Evolutionary conservation across 2,888 invertebrate species (phyloP), one percentile per base, ranked within the genome.

Genomic region (Ichneumoninae sp.): DNA sequence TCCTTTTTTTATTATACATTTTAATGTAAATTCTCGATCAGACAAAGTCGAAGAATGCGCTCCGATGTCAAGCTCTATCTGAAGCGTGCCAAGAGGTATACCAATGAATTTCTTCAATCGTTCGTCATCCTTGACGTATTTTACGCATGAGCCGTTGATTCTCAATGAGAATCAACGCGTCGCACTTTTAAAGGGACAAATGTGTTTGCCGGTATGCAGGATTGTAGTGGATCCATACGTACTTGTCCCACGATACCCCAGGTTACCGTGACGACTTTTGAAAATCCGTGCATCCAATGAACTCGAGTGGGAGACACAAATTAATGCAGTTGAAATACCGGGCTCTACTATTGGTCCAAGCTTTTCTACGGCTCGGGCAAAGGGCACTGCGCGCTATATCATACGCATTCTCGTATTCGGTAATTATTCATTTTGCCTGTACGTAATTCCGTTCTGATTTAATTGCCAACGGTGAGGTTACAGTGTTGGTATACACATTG

Each of bases 401-500:
- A 16, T 30, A 19, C 50, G 36, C 63, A 86, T 89, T 88, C 85
- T 85, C 77, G 80, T 63, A 77, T 77, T 78, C 78, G 83, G 88
- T 89, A 88, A 90, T 90, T 90, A 91, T 89, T 89, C 87, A 89
- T 88, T 90, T 75, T 89, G 87, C 86, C 88, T 80, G 84, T 81
- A 82, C 83, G 88, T 89, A 89, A 89, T 91, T 90, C 87, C 83
- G 87, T 88, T 85, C 89, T 88, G 87, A 91, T 91, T 90, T 89
- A 88, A 90, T 90, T 89, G 88, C 86, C 83, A 90, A 86, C 57
- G 66, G 33, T 74, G 81, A 69, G 81, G 75, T 33, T 65, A 6
- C 50, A 33, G 36, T 36, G 50, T 57, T 22, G 13, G 57, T 47
- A 30, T 26, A 26, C 26, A 26, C 26, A 57, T 22, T 54, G 16